Conservation (phyloP, 2,797 vertebrate species). For the Parambassis ranga region DNA sequence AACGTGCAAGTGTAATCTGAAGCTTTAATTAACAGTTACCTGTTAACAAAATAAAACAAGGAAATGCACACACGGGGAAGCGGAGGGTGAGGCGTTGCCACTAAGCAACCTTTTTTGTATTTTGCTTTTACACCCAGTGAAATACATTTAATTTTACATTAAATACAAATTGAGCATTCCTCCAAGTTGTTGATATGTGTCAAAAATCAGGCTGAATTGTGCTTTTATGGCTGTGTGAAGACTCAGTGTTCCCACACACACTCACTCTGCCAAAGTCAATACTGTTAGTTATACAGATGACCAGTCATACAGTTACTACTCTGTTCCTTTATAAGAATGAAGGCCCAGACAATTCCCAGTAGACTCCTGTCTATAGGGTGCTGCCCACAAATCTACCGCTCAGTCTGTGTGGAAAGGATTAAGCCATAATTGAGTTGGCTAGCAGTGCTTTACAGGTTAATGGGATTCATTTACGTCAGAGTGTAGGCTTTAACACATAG, state of each 20-base stretch:
- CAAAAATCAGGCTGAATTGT: neutral
- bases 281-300: slow-evolving; percentile 17
- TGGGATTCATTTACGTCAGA: slow-evolving; percentile 52
- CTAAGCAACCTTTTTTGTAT: slow-evolving; percentile 7
- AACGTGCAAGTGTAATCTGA: slow-evolving; percentile 35
- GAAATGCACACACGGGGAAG: neutral
- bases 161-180: slow-evolving; percentile 15
- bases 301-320: neutral
- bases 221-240: slow-evolving; percentile 3
- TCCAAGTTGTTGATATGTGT: slow-evolving; percentile 14
- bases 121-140: neutral
- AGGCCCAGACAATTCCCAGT: slow-evolving; percentile 28
- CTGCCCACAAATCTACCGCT: slow-evolving; percentile 24
- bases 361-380: slow-evolving; percentile 26
- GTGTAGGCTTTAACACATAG: slow-evolving; percentile 3
- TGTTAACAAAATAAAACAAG: neutral
- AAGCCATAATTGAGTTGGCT: slow-evolving; percentile 67
- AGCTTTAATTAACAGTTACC: slow-evolving; percentile 51
- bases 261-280: slow-evolving; percentile 13
- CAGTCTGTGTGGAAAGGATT: slow-evolving; percentile 56
- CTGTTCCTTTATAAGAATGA: slow-evolving; percentile 13
- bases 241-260: slow-evolving; percentile 18
- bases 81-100: neutral
- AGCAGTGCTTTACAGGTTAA: slow-evolving; percentile 64
- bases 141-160: neutral